A percentile compares a stretch with the other conserved stretches of the same genome.
Evolutionary conservation across 2,113 vertebrate genomes (phyloP).

Genomic region (Pseudolaguvia tuberculata): DNA sequence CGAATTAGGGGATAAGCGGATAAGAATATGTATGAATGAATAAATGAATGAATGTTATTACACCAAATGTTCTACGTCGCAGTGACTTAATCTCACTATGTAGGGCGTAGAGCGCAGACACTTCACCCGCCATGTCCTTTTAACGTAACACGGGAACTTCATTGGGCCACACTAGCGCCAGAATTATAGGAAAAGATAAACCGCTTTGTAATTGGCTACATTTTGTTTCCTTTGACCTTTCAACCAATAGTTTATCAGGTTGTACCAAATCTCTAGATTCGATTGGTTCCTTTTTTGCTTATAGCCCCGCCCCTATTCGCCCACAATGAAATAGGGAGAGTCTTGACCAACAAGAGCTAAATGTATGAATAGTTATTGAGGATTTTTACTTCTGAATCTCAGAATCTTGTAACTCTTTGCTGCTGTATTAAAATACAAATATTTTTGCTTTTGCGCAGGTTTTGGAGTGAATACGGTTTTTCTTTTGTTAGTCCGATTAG

Average conservation of each 20-base stretch:
- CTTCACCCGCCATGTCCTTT: conserved; percentile 7
- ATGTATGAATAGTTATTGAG: conserved; percentile 32
- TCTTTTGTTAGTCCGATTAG: neutral
- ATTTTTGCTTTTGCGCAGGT: neutral
- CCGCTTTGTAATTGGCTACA: conserved; percentile 28
- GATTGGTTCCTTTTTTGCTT: conserved; percentile 26
- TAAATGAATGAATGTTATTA: too few species aligned
- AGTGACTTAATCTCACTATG: neutral
- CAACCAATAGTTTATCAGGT: conserved; percentile 22
- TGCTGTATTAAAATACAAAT: neutral
- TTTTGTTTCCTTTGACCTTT: conserved; percentile 19
- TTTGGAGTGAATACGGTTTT: neutral
- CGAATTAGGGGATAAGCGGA: too few species aligned
- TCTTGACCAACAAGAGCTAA: conserved; percentile 34
- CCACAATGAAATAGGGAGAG: conserved; percentile 47
- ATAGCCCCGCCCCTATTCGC: conserved; percentile 38
- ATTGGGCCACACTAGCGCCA: conserved; percentile 22
- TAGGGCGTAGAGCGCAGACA: neutral
- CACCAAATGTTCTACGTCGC: too few species aligned
- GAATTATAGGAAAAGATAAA: conserved; percentile 2
- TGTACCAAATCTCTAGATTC: too few species aligned
- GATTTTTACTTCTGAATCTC: neutral
- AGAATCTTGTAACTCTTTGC: neutral
- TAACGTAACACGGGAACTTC: conserved; percentile 5
- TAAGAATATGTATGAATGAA: too few species aligned